Percentiles rank a stretch among this genome's conserved stretches.
These are phyloP conservation scores for Drosophila eugracilis DNA, from an alignment of 1,140 invertebrate species.

Conservation along the genomic window DNA sequence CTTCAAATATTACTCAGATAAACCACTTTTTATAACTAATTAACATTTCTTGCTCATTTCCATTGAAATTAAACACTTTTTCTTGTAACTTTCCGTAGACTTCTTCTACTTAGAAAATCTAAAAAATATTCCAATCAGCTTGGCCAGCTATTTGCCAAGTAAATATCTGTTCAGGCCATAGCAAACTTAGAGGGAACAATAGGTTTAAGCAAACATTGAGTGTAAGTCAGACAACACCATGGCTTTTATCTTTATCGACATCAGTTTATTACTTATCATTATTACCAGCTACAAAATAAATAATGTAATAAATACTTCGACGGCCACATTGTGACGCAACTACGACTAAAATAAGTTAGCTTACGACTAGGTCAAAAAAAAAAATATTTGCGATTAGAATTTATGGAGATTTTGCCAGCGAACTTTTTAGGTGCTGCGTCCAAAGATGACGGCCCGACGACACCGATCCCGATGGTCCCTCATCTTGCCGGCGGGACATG, in stretches of 20 bases:
- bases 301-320: conserved; percentile 48
- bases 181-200: background rate
- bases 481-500: conserved; percentile 74
- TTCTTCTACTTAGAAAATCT: no score
- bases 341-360: conserved; percentile 48
- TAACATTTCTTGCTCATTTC: no score
- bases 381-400: background rate
- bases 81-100: no score
- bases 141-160: background rate
- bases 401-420: conserved; percentile 12
- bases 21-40: no score
- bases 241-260: conserved; percentile 35
- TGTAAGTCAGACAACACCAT: background rate
- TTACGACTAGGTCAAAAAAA: conserved; percentile 33
- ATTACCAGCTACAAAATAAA: conserved; percentile 36
- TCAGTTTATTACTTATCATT: conserved; percentile 35
- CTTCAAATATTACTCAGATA: no score
- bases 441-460: conserved; percentile 70
- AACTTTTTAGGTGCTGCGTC: conserved; percentile 49
- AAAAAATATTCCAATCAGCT: no score
- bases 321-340: conserved; percentile 44
- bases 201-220: conserved; percentile 5
- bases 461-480: conserved; percentile 79
- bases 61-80: no score
- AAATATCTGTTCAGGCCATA: background rate